Evolutionary conservation across 2,888 invertebrate species (phyloP).

Genomic region (Oasisia sp.): DNA sequence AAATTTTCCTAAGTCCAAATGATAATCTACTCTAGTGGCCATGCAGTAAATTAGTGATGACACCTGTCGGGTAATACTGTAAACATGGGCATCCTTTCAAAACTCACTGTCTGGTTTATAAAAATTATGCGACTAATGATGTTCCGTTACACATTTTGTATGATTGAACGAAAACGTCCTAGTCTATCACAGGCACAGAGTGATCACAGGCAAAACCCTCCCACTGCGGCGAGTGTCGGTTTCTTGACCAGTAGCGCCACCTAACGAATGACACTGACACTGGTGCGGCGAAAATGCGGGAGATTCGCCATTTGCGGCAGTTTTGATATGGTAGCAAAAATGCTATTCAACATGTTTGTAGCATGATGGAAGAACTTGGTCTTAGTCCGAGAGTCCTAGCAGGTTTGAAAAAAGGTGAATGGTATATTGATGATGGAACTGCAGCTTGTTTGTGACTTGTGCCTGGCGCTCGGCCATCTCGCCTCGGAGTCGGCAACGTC

Average conservation of each 20-base stretch:
- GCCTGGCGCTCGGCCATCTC: no score
- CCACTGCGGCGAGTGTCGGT: background rate
- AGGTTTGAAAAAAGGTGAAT: constrained; percentile 30
- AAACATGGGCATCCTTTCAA: background rate
- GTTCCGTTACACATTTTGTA: background rate
- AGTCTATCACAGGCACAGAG: no score
- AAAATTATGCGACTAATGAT: background rate
- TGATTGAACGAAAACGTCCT: background rate
- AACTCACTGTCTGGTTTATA: background rate
- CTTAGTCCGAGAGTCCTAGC: constrained; percentile 31
- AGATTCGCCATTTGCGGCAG: background rate
- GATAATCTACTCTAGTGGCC: background rate
- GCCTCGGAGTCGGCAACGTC: no score
- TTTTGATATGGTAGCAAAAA: background rate
- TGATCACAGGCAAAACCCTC: background rate
- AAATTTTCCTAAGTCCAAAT: background rate
- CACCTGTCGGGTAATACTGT: background rate
- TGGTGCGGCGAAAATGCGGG: background rate
- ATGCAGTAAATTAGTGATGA: background rate
- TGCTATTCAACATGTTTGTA: background rate
- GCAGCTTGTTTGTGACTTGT: background rate
- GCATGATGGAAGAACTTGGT: constrained; percentile 26
- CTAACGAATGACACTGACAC: background rate
- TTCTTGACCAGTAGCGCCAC: background rate
- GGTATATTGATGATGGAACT: background rate